A percentile compares a stretch with the other conserved stretches of the same genome.
These are phyloP conservation scores for Cinara cedri DNA, from an alignment of 2,888 invertebrate species.

Conservation along the genomic window DNA sequence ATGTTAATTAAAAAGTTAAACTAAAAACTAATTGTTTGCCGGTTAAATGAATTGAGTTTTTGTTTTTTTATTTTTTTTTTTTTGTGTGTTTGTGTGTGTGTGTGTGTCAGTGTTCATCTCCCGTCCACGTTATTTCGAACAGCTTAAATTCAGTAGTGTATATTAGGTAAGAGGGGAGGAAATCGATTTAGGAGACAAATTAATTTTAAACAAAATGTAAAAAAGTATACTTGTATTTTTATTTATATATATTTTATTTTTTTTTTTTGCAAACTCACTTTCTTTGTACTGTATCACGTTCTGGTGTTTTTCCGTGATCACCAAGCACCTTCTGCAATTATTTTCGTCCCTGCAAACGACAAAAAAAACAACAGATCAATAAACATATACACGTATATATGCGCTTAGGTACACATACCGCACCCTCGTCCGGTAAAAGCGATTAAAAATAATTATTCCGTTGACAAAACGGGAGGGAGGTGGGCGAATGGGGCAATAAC, in stretches of 20 bases:
- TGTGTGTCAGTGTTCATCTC: too few species aligned
- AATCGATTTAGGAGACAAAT: slow-evolving; percentile 22
- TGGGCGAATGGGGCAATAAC: slow-evolving; percentile 18
- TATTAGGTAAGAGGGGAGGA: not conserved
- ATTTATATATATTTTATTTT: slow-evolving; percentile 41
- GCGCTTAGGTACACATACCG: slow-evolving; percentile 4
- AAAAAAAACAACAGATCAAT: slow-evolving; percentile 24
- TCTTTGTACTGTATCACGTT: slow-evolving; percentile 97
- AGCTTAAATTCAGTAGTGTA: not conserved
- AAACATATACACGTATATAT: not conserved
- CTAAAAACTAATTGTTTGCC: slow-evolving; percentile 48
- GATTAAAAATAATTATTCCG: slow-evolving; percentile 38
- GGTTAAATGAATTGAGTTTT: slow-evolving; percentile 25
- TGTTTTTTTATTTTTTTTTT: slow-evolving; percentile 1
- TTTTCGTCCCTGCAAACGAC: slow-evolving; percentile 73
- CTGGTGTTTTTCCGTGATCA: slow-evolving; percentile 91
- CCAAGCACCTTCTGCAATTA: slow-evolving; percentile 91
- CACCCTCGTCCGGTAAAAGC: not conserved
- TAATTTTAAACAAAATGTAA: slow-evolving; percentile 14
- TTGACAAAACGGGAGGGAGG: not conserved
- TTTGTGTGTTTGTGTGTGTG: not conserved
- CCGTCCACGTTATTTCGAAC: not conserved
- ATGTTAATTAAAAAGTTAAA: slow-evolving; percentile 56
- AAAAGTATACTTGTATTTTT: too few species aligned
- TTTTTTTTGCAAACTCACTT: slow-evolving; percentile 74